Conservation (phyloP, 2,888 invertebrate species). For the Odontothrips loti region DNA sequence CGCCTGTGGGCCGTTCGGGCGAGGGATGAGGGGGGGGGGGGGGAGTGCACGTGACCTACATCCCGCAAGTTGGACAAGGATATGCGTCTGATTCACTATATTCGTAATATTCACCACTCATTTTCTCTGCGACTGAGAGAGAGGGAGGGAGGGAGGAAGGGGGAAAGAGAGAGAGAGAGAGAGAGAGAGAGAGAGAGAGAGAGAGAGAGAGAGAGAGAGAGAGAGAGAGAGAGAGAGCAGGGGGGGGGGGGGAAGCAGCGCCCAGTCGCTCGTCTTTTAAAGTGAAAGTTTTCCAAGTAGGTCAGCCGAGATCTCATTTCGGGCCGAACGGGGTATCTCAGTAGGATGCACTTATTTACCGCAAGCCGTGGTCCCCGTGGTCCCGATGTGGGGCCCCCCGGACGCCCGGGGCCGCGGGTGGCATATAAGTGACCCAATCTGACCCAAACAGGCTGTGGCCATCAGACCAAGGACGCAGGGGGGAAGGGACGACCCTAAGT, state of each 20-base stretch:
- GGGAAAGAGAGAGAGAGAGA: not conserved
- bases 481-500: not conserved
- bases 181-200: not conserved
- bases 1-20: too few relatives aligned
- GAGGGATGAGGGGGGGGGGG: too few relatives aligned
- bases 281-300: too few relatives aligned
- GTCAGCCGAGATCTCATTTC: too few relatives aligned
- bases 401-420: not conserved
- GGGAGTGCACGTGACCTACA: too few relatives aligned
- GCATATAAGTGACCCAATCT: slow-evolving; percentile 26
- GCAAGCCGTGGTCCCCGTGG: not conserved
- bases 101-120: too few relatives aligned
- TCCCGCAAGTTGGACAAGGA: too few relatives aligned
- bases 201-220: not conserved
- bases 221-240: not conserved
- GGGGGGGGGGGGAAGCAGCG: not conserved
- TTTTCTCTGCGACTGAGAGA: not conserved
- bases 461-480: slow-evolving; percentile 3
- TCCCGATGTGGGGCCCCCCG: too few relatives aligned
- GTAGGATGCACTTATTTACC: not conserved
- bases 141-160: not conserved
- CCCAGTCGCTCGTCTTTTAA: too few relatives aligned
- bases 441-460: slow-evolving; percentile 15
- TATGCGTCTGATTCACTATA: too few relatives aligned
- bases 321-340: too few relatives aligned